Evolutionary conservation across 2,888 invertebrate genomes (phyloP).

Genomic region (Galeruca laticollis): DNA sequence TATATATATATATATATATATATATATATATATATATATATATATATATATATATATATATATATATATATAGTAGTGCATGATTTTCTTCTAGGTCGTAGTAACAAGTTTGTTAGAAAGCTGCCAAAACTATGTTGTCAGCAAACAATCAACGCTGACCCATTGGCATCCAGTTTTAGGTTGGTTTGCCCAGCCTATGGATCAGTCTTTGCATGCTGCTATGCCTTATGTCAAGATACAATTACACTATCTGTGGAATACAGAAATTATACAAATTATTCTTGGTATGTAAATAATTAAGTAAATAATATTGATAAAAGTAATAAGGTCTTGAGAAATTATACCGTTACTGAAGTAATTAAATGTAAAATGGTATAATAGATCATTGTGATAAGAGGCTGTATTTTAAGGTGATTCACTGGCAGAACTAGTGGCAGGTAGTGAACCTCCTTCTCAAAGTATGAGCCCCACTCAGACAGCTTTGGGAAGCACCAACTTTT

Average conservation of each 20-base stretch:
- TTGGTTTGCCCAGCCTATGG: slow-evolving; percentile 83
- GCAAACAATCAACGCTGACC: slow-evolving; percentile 90
- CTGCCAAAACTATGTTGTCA: slow-evolving; percentile 92
- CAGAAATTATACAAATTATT: slow-evolving; percentile 70
- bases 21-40: too few relatives aligned
- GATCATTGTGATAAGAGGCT: not conserved
- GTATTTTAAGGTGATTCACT: slow-evolving; percentile 64
- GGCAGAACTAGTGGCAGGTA: slow-evolving; percentile 49
- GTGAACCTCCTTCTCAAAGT: slow-evolving; percentile 60
- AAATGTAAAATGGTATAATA: too few relatives aligned
- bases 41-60: too few relatives aligned
- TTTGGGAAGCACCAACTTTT: slow-evolving; percentile 68
- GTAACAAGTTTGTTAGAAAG: slow-evolving; percentile 88
- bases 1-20: too few relatives aligned
- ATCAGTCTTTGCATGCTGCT: slow-evolving; percentile 70
- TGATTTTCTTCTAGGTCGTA: slow-evolving; percentile 75
- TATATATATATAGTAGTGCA: not conserved
- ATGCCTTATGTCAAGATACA: slow-evolving; percentile 70
- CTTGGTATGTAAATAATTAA: slow-evolving; percentile 67
- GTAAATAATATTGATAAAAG: too few relatives aligned
- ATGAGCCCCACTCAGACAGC: slow-evolving; percentile 62
- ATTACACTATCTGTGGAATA: slow-evolving; percentile 70
- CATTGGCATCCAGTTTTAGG: slow-evolving; percentile 99
- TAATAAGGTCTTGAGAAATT: too few relatives aligned
- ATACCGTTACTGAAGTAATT: too few relatives aligned